Evolutionary conservation across 2,797 vertebrate species (phyloP).

Genomic region (Pteronotus mesoamericanus): DNA sequence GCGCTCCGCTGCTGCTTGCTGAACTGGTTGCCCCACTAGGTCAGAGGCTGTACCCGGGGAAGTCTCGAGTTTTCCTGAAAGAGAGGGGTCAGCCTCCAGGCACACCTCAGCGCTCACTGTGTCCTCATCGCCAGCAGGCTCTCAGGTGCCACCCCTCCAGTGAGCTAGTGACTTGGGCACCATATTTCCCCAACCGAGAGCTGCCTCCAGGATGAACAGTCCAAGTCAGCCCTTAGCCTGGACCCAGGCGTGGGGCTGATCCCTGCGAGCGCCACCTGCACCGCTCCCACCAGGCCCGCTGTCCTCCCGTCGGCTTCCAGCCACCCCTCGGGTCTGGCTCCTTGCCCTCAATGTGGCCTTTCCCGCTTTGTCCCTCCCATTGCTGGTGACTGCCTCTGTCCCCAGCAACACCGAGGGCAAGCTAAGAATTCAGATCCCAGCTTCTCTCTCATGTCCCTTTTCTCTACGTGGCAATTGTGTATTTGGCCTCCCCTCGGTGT

Average conservation of each 20-base stretch:
- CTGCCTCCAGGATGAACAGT: neutral
- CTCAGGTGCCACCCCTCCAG: neutral
- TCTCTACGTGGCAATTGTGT: fast-evolving
- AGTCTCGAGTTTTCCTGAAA: neutral
- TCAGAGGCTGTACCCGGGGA: neutral
- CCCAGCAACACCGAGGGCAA: neutral
- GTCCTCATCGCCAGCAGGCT: neutral
- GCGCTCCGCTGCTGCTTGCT: neutral
- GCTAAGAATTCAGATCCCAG: neutral
- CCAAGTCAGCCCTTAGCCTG: neutral
- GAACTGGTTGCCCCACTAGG: neutral
- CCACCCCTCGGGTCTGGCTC: neutral
- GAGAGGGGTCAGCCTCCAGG: too few species aligned
- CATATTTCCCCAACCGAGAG: neutral
- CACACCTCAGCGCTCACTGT: fast-evolving
- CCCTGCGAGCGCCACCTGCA: too few species aligned
- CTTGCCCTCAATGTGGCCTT: neutral
- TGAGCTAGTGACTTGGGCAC: neutral
- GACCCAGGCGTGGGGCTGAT: too few species aligned
- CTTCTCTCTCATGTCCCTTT: neutral
- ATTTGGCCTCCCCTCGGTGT: neutral
- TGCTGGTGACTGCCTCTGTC: neutral
- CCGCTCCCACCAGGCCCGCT: fast-evolving
- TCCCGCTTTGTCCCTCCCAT: neutral
- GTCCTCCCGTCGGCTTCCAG: neutral